Conservation (phyloP, 2,888 invertebrate species). For the Eupithecia exiguata region DNA sequence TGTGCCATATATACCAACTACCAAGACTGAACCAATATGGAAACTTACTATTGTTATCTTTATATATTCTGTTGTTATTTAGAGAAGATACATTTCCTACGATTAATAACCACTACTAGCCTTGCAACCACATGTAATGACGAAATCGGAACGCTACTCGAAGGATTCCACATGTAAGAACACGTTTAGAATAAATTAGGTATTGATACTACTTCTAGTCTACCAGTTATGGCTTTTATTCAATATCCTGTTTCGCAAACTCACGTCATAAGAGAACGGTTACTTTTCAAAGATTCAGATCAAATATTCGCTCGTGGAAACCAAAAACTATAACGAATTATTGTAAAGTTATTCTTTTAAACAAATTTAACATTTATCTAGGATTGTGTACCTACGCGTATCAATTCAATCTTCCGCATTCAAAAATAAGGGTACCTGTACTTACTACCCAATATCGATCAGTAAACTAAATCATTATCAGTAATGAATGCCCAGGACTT, state of each 20-base stretch:
- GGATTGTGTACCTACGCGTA: not conserved
- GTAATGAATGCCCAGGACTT: no score
- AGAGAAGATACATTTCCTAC: not conserved
- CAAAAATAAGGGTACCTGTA: not conserved
- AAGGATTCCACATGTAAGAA: conserved; percentile 7
- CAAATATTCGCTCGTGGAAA: not conserved
- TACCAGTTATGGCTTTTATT: not conserved
- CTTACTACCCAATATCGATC: not conserved
- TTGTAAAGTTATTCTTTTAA: not conserved
- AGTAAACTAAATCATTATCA: no score
- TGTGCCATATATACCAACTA: no score
- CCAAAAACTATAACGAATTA: not conserved
- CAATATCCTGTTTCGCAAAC: not conserved
- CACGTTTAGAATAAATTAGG: conserved; percentile 6
- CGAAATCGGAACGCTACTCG: conserved; percentile 9
- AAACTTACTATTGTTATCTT: no score
- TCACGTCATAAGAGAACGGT: not conserved
- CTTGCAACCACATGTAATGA: conserved; percentile 10
- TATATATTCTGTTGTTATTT: not conserved
- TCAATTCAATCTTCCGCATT: not conserved
- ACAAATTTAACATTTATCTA: not conserved
- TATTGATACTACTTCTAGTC: not conserved
- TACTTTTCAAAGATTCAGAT: not conserved
- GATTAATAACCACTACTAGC: not conserved
- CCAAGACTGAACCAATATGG: no score